A percentile compares a stretch with the other conserved stretches of the same genome.
These are phyloP conservation scores for Phaethon lepturus DNA, from an alignment of 2,113 vertebrate genomes.

Conservation along the genomic window DNA sequence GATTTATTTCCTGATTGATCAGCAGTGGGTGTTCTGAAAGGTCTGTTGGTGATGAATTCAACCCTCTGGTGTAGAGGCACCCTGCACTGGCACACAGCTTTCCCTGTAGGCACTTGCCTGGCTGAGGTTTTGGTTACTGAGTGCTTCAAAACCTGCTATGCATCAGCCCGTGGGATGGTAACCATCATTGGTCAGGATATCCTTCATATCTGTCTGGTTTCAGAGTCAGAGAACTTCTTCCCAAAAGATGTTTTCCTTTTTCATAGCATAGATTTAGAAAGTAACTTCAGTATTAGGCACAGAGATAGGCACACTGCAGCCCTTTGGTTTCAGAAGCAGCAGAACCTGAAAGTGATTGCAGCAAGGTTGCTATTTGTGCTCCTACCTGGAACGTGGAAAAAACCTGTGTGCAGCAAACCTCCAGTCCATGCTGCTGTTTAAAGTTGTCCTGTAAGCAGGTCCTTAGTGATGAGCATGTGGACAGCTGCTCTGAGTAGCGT, in stretches of 20 bases:
- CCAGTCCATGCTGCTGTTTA: accelerated
- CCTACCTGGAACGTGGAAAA: not conserved
- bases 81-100: not conserved
- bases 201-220: accelerated
- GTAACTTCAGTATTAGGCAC: not conserved
- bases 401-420: not conserved
- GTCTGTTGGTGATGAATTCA: accelerated
- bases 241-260: not conserved
- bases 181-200: accelerated
- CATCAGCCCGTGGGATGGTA: not conserved
- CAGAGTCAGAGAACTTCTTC: not conserved
- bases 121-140: not conserved
- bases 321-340: accelerated
- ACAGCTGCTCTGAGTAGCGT: accelerated
- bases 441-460: not conserved
- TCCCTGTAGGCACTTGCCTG: accelerated
- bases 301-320: not conserved
- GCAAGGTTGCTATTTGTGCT: not conserved
- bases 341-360: not conserved
- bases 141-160: not conserved
- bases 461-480: not conserved
- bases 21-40: not conserved
- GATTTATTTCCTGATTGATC: not conserved
- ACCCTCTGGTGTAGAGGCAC: accelerated
- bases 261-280: not conserved